These are phyloP conservation scores for Musca domestica DNA, from an alignment of 1,140 invertebrate species.

Conservation along the genomic window DNA sequence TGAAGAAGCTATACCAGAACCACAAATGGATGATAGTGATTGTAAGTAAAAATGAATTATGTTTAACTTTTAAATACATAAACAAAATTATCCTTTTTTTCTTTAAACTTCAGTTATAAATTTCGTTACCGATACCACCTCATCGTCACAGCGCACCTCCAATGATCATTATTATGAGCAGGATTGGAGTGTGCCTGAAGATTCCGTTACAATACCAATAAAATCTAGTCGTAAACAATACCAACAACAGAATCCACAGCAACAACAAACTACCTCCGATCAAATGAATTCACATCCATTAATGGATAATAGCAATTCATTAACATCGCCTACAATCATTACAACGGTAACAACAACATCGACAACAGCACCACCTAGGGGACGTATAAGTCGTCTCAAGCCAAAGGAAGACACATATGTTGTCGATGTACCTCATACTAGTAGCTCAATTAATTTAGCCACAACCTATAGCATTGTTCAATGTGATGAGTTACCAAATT, in stretches of 20 bases:
- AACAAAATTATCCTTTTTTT: too few species aligned
- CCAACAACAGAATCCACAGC: constrained; percentile 22
- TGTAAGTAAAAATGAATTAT: constrained; percentile 28
- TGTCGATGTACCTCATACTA: constrained; percentile 13
- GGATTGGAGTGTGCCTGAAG: constrained; percentile 35
- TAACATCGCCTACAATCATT: constrained; percentile 27
- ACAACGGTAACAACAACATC: constrained; percentile 25
- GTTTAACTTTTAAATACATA: too few species aligned
- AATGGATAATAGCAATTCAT: neutral
- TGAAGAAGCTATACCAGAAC: constrained; percentile 28
- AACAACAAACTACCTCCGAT: constrained; percentile 7
- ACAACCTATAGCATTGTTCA: constrained; percentile 31
- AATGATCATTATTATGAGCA: constrained; percentile 49
- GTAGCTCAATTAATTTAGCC: neutral
- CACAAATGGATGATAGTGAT: constrained; percentile 56
- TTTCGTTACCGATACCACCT: constrained; percentile 8
- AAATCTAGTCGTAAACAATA: constrained; percentile 25
- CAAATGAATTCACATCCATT: neutral
- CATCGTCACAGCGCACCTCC: constrained; percentile 22
- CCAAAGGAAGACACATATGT: constrained; percentile 41
- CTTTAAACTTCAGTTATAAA: constrained; percentile 23
- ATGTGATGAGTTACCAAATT: constrained; percentile 9
- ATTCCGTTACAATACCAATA: constrained; percentile 25
- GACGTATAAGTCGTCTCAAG: constrained; percentile 44
- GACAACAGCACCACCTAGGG: constrained; percentile 28